Percentiles rank a stretch among this genome's conserved stretches.
Evolutionary conservation across 2,113 vertebrate genomes (phyloP).

Genomic region (Gopherus evgoodei): DNA sequence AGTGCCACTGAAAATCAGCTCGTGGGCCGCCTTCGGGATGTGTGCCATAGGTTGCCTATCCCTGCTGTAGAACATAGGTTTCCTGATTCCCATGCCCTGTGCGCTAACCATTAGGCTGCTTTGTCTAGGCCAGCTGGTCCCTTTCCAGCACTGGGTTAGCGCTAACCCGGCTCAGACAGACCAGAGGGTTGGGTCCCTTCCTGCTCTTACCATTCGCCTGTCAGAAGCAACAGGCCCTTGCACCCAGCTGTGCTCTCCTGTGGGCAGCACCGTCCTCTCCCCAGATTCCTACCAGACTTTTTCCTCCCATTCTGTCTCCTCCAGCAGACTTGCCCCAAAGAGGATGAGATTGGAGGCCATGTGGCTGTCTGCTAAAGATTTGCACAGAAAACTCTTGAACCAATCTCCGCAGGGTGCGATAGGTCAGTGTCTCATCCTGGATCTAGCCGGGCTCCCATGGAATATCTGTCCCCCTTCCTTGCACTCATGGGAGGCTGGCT

Average conservation of each 20-base stretch:
- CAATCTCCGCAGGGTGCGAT: background rate
- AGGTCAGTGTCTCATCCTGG: background rate
- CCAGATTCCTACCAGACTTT: background rate
- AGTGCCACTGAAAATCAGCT: too few relatives aligned
- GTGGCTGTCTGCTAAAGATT: too few relatives aligned
- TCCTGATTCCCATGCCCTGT: background rate
- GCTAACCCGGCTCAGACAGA: background rate
- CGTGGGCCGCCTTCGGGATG: too few relatives aligned
- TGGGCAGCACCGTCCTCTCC: background rate
- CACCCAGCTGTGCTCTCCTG: background rate
- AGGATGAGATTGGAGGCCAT: background rate
- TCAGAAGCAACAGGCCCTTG: background rate
- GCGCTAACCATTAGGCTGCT: background rate
- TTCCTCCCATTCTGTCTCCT: background rate
- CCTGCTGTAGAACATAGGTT: background rate
- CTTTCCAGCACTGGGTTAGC: rapidly evolving
- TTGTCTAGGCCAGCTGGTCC: too few relatives aligned
- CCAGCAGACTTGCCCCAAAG: background rate
- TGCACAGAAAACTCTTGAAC: too few relatives aligned
- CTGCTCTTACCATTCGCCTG: background rate
- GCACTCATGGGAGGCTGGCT: too few relatives aligned
- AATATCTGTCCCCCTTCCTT: background rate
- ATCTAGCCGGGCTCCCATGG: background rate
- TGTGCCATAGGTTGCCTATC: too few relatives aligned
- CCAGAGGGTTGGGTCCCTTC: background rate